Percentiles rank a stretch among this genome's conserved stretches.
Evolutionary conservation across 2,888 invertebrate species (phyloP).

Genomic region (Vannuccia rotundouncinata): DNA sequence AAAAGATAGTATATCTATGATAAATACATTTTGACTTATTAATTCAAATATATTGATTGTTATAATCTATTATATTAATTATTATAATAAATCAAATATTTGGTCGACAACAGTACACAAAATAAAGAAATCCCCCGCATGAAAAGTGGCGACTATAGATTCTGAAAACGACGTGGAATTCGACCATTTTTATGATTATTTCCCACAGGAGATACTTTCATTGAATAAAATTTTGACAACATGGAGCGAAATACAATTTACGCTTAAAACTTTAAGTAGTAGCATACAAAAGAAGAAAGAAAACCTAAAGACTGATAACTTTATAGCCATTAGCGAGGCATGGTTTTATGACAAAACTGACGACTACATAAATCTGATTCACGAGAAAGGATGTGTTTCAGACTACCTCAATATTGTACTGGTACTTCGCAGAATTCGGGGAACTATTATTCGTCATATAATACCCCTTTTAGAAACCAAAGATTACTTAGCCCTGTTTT

Average conservation of each 20-base stretch:
- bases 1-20: too few species aligned
- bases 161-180: too few species aligned
- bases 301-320: too few species aligned
- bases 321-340: neutral
- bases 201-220: neutral
- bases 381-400: neutral
- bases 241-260: neutral
- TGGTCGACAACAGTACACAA: too few species aligned
- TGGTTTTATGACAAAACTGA: neutral
- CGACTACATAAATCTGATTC: neutral
- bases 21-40: too few species aligned
- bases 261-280: neutral
- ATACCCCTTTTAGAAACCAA: neutral
- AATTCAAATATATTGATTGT: too few species aligned
- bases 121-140: too few species aligned
- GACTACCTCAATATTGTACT: neutral
- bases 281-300: neutral
- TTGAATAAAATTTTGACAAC: neutral
- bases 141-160: too few species aligned
- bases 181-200: neutral
- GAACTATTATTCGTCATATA: neutral
- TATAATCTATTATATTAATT: too few species aligned
- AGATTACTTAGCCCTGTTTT: neutral
- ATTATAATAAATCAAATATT: too few species aligned
- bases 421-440: neutral